Percentiles rank a stretch among this genome's conserved stretches.
These are phyloP conservation scores for Apis laboriosa DNA, from an alignment of 1,140 invertebrate genomes.

Conservation along the genomic window DNA sequence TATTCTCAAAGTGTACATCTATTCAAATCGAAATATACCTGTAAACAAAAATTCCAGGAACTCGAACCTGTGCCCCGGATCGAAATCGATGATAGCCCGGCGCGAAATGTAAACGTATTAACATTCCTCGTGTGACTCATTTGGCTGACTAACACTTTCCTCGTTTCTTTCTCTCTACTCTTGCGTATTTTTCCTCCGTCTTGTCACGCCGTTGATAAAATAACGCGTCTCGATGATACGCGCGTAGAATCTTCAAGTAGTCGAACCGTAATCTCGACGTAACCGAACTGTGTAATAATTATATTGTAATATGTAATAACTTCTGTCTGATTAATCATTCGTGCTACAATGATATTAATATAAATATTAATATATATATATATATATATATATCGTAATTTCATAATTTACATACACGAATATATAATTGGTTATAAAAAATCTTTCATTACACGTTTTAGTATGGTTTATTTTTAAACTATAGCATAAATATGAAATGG, in stretches of 20 bases:
- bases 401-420: neutral
- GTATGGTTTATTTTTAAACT: neutral
- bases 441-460: neutral
- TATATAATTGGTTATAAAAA: no score
- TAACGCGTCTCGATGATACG: neutral
- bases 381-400: neutral
- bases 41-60: neutral
- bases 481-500: neutral
- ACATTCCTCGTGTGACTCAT: constrained; percentile 23
- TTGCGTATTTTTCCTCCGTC: neutral
- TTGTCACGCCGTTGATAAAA: constrained; percentile 7
- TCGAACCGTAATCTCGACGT: neutral
- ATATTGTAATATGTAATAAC: constrained; percentile 2
- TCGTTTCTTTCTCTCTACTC: neutral
- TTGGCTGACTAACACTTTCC: neutral
- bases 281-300: constrained; percentile 9
- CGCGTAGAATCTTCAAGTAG: neutral
- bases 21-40: neutral
- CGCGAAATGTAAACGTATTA: neutral
- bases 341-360: neutral
- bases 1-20: neutral
- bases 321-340: neutral
- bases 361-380: no score
- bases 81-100: neutral
- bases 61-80: neutral